Evolutionary conservation across 2,113 vertebrate species (phyloP).

Genomic region (Takifugu flavidus): DNA sequence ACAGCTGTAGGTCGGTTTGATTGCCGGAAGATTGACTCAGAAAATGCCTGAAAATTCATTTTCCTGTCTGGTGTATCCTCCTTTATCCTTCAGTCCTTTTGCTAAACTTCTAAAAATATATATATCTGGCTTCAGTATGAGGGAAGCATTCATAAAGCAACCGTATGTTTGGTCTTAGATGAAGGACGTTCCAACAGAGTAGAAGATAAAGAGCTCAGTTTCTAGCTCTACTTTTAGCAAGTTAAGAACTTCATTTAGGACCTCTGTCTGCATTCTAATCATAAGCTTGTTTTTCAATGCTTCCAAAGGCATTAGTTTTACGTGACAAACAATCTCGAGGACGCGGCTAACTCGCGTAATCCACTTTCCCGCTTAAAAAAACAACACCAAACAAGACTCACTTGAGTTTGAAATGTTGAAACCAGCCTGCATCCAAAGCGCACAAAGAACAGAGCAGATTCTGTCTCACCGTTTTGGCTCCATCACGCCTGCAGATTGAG

Average conservation of each 20-base stretch:
- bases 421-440: conserved; percentile 51
- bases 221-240: too few relatives aligned
- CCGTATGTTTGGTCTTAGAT: too few relatives aligned
- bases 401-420: conserved; percentile 58
- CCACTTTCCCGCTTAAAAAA: conserved; percentile 44
- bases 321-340: conserved; percentile 14
- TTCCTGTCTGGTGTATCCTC: background rate
- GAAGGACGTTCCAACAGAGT: too few relatives aligned
- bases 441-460: conserved; percentile 43
- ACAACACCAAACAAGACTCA: conserved; percentile 37
- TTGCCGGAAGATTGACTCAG: background rate
- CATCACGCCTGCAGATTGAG: conserved; percentile 44
- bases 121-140: too few relatives aligned
- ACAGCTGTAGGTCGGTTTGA: conserved; percentile 1
- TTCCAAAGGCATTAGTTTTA: too few relatives aligned
- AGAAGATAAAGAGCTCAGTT: too few relatives aligned
- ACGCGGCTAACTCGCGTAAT: conserved; percentile 24
- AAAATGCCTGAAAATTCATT: background rate
- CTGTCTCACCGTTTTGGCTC: conserved; percentile 38
- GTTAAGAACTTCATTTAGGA: background rate
- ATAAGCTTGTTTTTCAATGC: conserved; percentile 3
- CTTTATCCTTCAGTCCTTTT: conserved; percentile 3
- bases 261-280: background rate
- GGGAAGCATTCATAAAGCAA: too few relatives aligned
- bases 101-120: background rate